Evolutionary conservation across 2,113 vertebrate species (phyloP), one percentile per base, ranked within the genome.

Genomic region (Syrrhaptes paradoxus): DNA sequence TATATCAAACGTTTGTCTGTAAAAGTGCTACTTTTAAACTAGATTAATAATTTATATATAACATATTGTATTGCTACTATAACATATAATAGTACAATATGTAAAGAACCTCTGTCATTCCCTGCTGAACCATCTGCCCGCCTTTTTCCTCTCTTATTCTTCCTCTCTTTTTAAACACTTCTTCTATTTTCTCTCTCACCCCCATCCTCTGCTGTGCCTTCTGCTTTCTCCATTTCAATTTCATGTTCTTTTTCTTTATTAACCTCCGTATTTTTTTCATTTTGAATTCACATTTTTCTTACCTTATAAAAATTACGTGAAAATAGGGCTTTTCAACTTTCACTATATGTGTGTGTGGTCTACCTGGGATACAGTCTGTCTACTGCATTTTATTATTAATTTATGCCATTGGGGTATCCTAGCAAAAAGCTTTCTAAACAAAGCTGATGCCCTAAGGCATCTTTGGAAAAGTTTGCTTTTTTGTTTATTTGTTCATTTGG

Each of bases 321-420:
- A 93, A 94, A 78, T 10, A 76, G 16, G 73, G 6, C 22, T 80
- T 17, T 87, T 93, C 89, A 41, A 86, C 72, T 95, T 83, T 92
- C 73, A 15, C 19, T 94, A 84, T 43, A 34, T 85, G 48, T 66
- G 10, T 90, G 43, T 71, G 48, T 73, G 24, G 43, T 80, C 85
- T 81, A 34, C 36, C 31, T 84, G 79, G 85, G 72, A 86, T 84
- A 86, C 34, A 13, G 17, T 61, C 55, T 93, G 43, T 80, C 48
- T 91, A 10, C 52, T 85, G n/a, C n/a, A 67, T 93, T 96, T 95
- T 94, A 80, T 95, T 94, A 95, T 92, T 90, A 65, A 78, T 93
- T 93, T 92, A 92, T 92, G 76, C 68, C 72, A 68, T 68, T 86
- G 76, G 85, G 73, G 7, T 91, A 88, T 71, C 71, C 87, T 81